Evolutionary conservation across 2,797 vertebrate genomes (phyloP).

Genomic region (Hypotaenidia philippensis): DNA sequence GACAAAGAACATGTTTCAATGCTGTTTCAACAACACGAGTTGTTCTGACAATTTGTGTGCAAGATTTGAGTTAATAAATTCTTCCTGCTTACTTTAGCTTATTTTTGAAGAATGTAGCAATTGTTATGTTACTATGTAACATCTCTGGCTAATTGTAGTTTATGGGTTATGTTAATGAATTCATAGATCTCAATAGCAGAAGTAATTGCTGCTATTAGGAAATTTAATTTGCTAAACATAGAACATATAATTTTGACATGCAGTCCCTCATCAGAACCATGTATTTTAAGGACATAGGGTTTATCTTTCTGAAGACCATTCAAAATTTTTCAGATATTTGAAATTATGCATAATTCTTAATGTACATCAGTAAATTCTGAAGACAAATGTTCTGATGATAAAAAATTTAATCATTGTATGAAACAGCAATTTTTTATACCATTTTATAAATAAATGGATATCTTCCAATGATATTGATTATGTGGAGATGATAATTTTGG

Average conservation of each 20-base stretch:
- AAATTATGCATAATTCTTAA: background rate
- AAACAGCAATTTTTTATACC: background rate
- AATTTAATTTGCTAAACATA: background rate
- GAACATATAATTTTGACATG: background rate
- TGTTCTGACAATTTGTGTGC: background rate
- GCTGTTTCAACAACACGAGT: background rate
- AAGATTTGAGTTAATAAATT: background rate
- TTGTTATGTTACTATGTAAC: background rate
- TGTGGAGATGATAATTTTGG: background rate
- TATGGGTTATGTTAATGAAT: background rate
- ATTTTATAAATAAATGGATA: background rate
- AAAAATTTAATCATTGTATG: background rate
- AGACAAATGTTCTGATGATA: background rate
- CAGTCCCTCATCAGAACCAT: background rate
- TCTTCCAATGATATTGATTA: background rate
- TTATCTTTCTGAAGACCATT: background rate
- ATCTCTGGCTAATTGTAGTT: background rate
- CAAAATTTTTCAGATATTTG: background rate
- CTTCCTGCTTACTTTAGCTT: background rate
- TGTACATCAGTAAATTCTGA: accelerated
- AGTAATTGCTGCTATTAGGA: background rate
- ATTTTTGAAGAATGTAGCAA: background rate
- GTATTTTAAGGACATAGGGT: background rate
- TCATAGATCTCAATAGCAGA: background rate
- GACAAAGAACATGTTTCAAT: background rate